These are phyloP conservation scores for Zaprionus camerounensis DNA, from an alignment of 1,140 invertebrate species.

Conservation along the genomic window DNA sequence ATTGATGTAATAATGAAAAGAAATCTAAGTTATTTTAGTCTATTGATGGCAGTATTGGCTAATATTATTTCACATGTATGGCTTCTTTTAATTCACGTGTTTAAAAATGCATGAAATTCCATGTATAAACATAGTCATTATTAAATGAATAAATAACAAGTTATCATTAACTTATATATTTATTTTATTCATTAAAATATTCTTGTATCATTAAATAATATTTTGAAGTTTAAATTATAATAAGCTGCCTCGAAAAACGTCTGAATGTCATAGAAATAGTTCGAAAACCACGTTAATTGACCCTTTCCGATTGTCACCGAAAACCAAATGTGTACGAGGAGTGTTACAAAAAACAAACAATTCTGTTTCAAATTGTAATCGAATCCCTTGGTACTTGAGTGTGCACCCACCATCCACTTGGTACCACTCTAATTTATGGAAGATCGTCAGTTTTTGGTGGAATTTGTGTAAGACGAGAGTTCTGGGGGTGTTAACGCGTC, in stretches of 20 bases:
- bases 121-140: too few relatives aligned
- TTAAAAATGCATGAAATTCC: too few relatives aligned
- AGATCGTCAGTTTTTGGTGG: slow-evolving; percentile 51
- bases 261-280: background rate
- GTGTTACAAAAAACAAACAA: slow-evolving; percentile 63
- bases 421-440: slow-evolving; percentile 64
- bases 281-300: background rate
- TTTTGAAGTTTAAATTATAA: background rate
- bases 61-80: too few relatives aligned
- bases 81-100: too few relatives aligned
- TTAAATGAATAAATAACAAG: too few relatives aligned
- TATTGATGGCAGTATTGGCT: too few relatives aligned
- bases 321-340: slow-evolving; percentile 56
- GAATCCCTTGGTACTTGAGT: slow-evolving; percentile 51
- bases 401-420: slow-evolving; percentile 28
- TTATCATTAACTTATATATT: background rate
- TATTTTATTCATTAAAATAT: background rate
- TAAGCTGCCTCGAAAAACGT: background rate
- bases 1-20: too few relatives aligned
- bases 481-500: slow-evolving; percentile 75
- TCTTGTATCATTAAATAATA: background rate
- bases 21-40: too few relatives aligned
- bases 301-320: slow-evolving; percentile 42
- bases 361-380: slow-evolving; percentile 42
- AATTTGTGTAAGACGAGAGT: slow-evolving; percentile 77